Conservation (phyloP, 2,888 invertebrate genomes). For the Coleophora flavipennella region DNA sequence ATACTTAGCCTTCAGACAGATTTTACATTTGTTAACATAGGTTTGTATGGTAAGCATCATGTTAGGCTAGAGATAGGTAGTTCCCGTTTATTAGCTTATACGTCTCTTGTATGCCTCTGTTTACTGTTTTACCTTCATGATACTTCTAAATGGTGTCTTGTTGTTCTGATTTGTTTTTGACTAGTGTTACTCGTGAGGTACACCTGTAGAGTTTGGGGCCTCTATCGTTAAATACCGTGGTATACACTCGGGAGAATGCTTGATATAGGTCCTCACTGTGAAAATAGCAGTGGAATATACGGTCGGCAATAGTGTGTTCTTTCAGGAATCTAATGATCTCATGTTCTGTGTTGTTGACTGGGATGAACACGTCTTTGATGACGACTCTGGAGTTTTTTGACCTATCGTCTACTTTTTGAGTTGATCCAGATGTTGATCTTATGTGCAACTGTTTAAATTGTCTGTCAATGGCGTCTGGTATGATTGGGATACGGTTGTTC, state of each 20-base stretch:
- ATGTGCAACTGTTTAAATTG: slow-evolving; percentile 21
- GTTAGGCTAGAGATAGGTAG: too few relatives aligned
- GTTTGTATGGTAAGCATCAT: too few relatives aligned
- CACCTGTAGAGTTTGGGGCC: slow-evolving; percentile 18
- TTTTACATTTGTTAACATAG: too few relatives aligned
- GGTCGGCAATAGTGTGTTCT: slow-evolving; percentile 15
- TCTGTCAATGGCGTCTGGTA: slow-evolving; percentile 20
- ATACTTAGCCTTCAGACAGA: slow-evolving; percentile 22
- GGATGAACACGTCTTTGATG: slow-evolving; percentile 16
- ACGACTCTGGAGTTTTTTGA: slow-evolving; percentile 11
- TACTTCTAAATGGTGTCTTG: slow-evolving; percentile 9
- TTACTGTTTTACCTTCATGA: slow-evolving; percentile 13
- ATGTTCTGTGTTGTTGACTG: too few relatives aligned
- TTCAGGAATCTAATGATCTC: slow-evolving; percentile 12
- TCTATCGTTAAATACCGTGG: slow-evolving; percentile 14
- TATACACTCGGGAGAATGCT: slow-evolving; percentile 12
- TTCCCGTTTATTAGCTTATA: too few relatives aligned
- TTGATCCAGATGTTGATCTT: slow-evolving; percentile 13
- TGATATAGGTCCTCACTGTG: slow-evolving; percentile 15
- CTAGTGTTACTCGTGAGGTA: slow-evolving; percentile 11
- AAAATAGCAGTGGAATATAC: slow-evolving; percentile 15
- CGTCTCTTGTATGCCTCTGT: too few relatives aligned
- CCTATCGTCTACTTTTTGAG: slow-evolving; percentile 17
- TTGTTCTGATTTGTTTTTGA: slow-evolving; percentile 12
- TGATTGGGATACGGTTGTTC: too few relatives aligned